Base-by-base conservation (phyloP, 1,140 invertebrate genomes). In the Drosophila ercepeae region DNA sequence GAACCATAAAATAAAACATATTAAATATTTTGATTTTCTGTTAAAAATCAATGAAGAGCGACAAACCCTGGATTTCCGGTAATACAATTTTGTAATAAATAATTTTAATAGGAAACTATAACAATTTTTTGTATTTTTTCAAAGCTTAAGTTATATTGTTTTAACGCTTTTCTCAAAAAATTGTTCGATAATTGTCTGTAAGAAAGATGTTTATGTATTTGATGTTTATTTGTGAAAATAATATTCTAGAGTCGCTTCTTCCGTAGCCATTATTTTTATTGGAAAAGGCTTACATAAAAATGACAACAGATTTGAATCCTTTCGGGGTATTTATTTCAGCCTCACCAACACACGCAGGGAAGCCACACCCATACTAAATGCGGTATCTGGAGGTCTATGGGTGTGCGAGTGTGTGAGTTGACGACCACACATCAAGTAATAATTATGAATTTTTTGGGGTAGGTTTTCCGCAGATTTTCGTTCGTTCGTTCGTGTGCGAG, bases 361-460 rank as follows among this genome's bases (percentile, higher is more conserved):
- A 9, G 64, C 60, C 64, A 68, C 64, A 68, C 64, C 64, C 64
- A 67, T 67, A 53, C 48, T 67, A 14, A 39, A 39, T 13, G 4
- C 4, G 14, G n/a, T 39, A 32, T 32, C 9, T 32, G 29, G 29
- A 32, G 29, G 29, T 32, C 3, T 11, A 32, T 51, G 46, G 21
- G 18, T 34, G 18, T 34, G 9, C 14, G 11, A 32, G 29, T 52
- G 32, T 52, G 13, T 39, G 29, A 32, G 29, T 21, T 53, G 55
- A 76, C 75, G 73, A 79, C 77, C 78, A 81, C 78, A 81, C 77
- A 82, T 83, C 78, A 82, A 73, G 78, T 69, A 54, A 81, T 81
- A 82, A 82, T 82, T 82, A 82, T 83, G 57, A 39, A 73, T 68
- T 78, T 54, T 68, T 83, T 82, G 75, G 78, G 78, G 78, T 82